phyloP scores from a whole-genome alignment of 2,797 vertebrate genomes.

The Sebastes alutus region DNA sequence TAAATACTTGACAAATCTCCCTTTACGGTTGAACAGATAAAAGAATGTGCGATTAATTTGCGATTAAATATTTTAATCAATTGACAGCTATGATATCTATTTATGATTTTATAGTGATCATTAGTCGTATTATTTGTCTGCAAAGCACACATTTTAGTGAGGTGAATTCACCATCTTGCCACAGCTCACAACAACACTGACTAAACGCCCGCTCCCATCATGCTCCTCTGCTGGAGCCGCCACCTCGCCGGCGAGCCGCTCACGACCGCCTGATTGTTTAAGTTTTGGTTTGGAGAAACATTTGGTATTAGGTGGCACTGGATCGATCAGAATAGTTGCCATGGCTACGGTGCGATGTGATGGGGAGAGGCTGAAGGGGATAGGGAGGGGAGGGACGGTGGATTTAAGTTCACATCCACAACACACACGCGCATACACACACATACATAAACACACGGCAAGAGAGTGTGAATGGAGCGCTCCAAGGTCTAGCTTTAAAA shows the following conservation, averaged over 20 bases:
- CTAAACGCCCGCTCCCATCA: conserved; percentile 3
- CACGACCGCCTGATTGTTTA: conserved; percentile 56
- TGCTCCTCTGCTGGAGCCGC: conserved; percentile 28
- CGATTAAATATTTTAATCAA: no score
- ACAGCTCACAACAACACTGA: background rate
- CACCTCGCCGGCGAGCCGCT: background rate
- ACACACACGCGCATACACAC: background rate
- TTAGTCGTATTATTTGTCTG: background rate
- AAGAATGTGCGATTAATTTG: no score
- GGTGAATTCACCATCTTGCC: background rate
- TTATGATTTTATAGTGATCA: no score
- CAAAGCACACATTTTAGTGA: background rate
- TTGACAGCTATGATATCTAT: no score
- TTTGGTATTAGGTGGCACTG: conserved; percentile 87
- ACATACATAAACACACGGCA: background rate
- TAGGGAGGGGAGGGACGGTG: conserved; percentile 27
- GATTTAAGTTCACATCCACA: conserved; percentile 47
- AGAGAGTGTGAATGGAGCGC: conserved; percentile 45
- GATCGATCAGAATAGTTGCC: conserved; percentile 93
- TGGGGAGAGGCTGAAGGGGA: conserved; percentile 82
- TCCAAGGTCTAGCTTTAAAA: conserved; percentile 58
- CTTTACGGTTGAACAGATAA: no score
- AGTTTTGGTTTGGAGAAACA: conserved; percentile 79
- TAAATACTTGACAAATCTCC: no score
- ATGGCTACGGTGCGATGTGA: conserved; percentile 86